Conservation (phyloP, 2,113 vertebrate species). For the Lipotes vexillifer region DNA sequence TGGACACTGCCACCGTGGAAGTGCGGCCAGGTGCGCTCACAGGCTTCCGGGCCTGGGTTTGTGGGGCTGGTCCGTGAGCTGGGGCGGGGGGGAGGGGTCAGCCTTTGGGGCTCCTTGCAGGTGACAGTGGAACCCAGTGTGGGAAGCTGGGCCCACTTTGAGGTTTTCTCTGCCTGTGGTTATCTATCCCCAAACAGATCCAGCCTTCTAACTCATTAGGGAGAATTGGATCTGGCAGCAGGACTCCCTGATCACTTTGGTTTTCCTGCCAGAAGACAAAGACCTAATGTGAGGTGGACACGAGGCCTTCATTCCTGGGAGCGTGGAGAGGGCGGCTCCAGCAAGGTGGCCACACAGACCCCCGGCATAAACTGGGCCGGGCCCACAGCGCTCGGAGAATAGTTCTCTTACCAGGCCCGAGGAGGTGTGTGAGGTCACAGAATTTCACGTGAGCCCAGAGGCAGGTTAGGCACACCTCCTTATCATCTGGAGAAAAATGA, state of each 20-base stretch:
- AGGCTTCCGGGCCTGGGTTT: background rate
- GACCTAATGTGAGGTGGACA: background rate
- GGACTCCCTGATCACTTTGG: background rate
- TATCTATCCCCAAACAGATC: background rate
- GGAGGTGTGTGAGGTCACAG: background rate
- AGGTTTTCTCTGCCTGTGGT: background rate
- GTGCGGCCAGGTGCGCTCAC: conserved; percentile 87
- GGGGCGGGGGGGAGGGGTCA: fast-evolving
- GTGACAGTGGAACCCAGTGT: fast-evolving
- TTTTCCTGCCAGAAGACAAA: background rate
- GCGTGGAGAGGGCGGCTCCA: background rate
- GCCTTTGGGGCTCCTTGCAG: background rate
- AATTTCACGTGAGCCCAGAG: background rate
- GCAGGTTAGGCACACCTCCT: background rate
- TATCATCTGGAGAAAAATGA: background rate
- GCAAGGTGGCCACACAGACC: fast-evolving
- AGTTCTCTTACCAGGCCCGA: background rate
- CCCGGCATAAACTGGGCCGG: fast-evolving
- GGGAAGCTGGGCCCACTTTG: background rate
- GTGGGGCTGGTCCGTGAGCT: background rate
- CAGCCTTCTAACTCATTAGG: background rate
- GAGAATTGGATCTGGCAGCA: background rate
- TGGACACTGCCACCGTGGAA: conserved; percentile 88
- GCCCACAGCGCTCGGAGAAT: background rate
- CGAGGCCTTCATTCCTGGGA: background rate